Evolutionary conservation across 2,888 invertebrate genomes (phyloP), one percentile per base, ranked within the genome.

Genomic region (Calliopum simillimum): DNA sequence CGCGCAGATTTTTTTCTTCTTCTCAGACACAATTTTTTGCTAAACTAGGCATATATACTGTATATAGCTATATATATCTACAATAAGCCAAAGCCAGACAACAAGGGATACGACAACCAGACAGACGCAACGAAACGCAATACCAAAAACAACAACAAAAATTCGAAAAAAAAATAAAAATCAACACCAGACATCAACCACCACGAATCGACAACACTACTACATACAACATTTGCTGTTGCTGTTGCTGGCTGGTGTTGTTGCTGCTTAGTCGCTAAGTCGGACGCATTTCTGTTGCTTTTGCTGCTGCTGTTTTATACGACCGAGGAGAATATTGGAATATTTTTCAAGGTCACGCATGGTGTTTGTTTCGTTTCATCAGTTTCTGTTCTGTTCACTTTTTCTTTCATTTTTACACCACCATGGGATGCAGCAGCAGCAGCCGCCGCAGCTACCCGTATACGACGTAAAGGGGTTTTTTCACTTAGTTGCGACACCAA

Each of bases 341-440:
- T 83, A 82, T 79, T 82, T 82, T 82, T 83, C 82, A 82, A 82
- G 82, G 82, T 82, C 84, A 82, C 77, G 79, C 78, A 79, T 79
- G 79, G 79, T 81, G 59, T 49, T 51, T 68, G 53, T 13, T 59
- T 19, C 64, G 47, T 49, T 33, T 14, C 19, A 16, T 64, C 63
- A 47, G 6, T 19, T 53, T 13, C 53, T 55, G 55, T n/a, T 14
- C 51, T 23, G 33, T 33, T 16, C 63, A 25, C 25, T 25, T 25
- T 33, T 8, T 33, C 8, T 33, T 33, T 33, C 33, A 33, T 8
- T 33, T 33, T 33, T 33, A n/a, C n/a, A n/a, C n/a, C n/a, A n/a
- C n/a, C n/a, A n/a, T n/a, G n/a, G n/a, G n/a, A n/a, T n/a, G n/a
- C n/a, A n/a, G n/a, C n/a, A n/a, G n/a, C n/a, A n/a, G n/a, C n/a